Percentiles rank a stretch among this genome's conserved stretches.
phyloP scores from a whole-genome alignment of 2,888 invertebrate genomes.

The Anodontia alba region DNA sequence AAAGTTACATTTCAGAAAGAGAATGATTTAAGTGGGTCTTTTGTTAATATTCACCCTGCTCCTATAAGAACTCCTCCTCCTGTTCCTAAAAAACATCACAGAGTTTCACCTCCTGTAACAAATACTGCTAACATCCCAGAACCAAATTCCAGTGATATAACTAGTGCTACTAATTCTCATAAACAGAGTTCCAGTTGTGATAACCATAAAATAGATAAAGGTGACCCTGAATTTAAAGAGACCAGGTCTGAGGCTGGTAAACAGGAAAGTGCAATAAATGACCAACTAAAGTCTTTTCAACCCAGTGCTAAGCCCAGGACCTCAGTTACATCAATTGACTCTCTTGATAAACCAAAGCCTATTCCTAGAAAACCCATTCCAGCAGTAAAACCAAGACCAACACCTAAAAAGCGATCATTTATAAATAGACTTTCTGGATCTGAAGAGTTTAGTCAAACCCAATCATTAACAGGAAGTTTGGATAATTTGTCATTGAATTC shows the following conservation, averaged over 20 bases:
- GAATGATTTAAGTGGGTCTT: background rate
- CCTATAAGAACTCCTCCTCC: conserved; percentile 10
- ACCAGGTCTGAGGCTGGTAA: background rate
- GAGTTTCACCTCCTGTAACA: background rate
- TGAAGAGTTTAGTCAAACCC: conserved; percentile 33
- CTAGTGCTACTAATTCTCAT: background rate
- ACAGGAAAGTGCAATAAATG: conserved; percentile 1
- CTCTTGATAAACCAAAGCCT: conserved; percentile 28
- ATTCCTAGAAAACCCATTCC: conserved; percentile 49
- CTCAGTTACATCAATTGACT: background rate
- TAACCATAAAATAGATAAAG: conserved; percentile 15
- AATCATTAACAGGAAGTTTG: conserved; percentile 26
- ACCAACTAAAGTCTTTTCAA: background rate
- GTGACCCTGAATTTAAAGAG: conserved; percentile 3
- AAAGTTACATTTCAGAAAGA: conserved; percentile 19
- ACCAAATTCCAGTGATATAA: background rate
- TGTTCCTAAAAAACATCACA: background rate
- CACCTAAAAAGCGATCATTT: conserved; percentile 58
- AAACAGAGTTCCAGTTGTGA: conserved; percentile 14
- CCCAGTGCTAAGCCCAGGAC: background rate
- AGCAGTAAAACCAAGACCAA: conserved; percentile 51
- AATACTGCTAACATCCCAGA: background rate
- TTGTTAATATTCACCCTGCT: background rate
- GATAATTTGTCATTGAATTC: conserved; percentile 28
- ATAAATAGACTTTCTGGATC: conserved; percentile 51